Percentiles rank a stretch among this genome's conserved stretches.
phyloP scores from a whole-genome alignment of 1,140 invertebrate species.

The Hetaerina americana region DNA sequence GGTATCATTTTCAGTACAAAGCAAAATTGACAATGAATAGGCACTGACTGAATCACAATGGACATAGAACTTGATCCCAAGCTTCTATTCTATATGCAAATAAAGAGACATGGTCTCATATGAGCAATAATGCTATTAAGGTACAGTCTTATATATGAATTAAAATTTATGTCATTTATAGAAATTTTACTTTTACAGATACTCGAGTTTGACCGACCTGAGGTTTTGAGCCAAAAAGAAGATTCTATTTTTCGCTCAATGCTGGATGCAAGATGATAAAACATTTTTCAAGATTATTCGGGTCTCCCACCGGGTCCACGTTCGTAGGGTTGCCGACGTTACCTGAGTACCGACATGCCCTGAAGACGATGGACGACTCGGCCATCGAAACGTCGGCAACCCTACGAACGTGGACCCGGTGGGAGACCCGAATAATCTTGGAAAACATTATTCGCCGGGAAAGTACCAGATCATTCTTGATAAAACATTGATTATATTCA shows the following conservation, averaged over 20 bases:
- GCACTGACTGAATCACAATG: background rate
- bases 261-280: background rate
- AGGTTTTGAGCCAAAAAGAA: background rate
- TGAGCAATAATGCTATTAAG: background rate
- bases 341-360: too few relatives aligned
- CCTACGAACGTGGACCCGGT: too few relatives aligned
- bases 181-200: background rate
- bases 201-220: background rate
- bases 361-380: too few relatives aligned
- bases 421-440: too few relatives aligned
- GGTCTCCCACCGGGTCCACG: too few relatives aligned
- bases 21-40: background rate
- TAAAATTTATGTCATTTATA: background rate
- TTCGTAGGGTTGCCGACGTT: too few relatives aligned
- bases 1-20: background rate
- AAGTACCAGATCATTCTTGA: too few relatives aligned
- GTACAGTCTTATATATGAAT: background rate
- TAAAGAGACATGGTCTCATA: background rate
- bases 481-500: background rate
- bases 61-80: background rate
- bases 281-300: too few relatives aligned
- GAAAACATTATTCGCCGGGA: too few relatives aligned
- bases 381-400: too few relatives aligned
- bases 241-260: background rate
- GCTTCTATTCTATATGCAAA: background rate